Conservation (phyloP, 2,113 vertebrate genomes). For the Lamprotornis superbus region DNA sequence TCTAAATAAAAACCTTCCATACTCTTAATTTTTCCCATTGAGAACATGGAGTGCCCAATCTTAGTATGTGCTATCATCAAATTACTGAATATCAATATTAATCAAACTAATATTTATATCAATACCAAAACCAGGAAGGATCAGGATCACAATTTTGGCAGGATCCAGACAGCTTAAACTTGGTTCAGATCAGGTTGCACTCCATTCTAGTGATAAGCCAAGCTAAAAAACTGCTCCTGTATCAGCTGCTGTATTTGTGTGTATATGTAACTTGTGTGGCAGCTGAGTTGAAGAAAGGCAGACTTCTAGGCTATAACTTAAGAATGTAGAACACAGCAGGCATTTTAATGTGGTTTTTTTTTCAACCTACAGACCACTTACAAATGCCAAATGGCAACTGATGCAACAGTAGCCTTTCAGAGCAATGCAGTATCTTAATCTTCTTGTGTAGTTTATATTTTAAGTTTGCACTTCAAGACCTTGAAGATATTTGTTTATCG, state of each 20-base stretch:
- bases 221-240: background rate
- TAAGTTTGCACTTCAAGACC: background rate
- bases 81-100: background rate
- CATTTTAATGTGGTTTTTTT: background rate
- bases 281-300: background rate
- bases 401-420: background rate
- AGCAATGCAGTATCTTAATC: background rate
- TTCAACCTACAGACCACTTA: background rate
- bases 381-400: background rate
- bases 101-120: background rate
- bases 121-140: background rate
- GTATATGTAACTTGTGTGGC: no score
- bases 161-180: background rate
- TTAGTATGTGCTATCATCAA: background rate
- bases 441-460: rapidly evolving
- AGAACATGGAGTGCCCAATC: background rate
- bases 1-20: background rate
- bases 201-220: background rate
- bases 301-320: background rate
- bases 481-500: background rate
- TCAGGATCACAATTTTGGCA: background rate
- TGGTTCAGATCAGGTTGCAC: background rate
- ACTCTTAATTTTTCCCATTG: background rate
- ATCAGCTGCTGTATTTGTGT: background rate
- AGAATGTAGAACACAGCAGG: background rate